Evolutionary conservation across 2,797 vertebrate species (phyloP).

Genomic region (Microctenopoma steveboyesi): DNA sequence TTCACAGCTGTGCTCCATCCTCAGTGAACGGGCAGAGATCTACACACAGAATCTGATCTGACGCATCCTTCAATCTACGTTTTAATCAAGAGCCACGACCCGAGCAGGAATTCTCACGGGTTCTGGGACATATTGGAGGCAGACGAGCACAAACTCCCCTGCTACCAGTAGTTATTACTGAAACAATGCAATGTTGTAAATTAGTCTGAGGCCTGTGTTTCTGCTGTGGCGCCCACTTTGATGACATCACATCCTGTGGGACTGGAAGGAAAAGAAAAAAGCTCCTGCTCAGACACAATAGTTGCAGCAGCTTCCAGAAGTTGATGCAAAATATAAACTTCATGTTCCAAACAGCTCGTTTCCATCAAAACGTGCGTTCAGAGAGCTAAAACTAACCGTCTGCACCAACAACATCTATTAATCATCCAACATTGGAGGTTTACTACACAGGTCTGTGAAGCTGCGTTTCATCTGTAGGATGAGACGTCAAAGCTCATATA

Average conservation of each 20-base stretch:
- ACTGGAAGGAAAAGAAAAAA: neutral
- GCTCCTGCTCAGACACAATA: neutral
- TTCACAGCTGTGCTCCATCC: constrained; percentile 34
- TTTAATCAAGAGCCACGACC: constrained; percentile 10
- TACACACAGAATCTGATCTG: neutral
- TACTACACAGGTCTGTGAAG: no score
- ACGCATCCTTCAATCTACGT: neutral
- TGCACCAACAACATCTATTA: no score
- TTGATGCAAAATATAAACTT: no score
- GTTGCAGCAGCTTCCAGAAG: neutral
- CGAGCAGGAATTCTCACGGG: neutral
- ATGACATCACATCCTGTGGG: neutral
- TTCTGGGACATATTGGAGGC: constrained; percentile 8
- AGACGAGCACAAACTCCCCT: neutral
- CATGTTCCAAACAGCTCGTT: neutral
- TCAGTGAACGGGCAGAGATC: neutral
- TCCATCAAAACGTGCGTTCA: neutral
- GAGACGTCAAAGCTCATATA: no score
- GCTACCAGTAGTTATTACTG: constrained; percentile 34
- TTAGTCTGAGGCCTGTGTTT: constrained; percentile 3
- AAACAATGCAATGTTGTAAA: neutral
- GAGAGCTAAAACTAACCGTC: no score
- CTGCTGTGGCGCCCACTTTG: neutral
- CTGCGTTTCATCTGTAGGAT: no score
- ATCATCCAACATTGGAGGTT: no score